Evolutionary conservation across 2,113 vertebrate species (phyloP).

Genomic region (Pithys albifrons): DNA sequence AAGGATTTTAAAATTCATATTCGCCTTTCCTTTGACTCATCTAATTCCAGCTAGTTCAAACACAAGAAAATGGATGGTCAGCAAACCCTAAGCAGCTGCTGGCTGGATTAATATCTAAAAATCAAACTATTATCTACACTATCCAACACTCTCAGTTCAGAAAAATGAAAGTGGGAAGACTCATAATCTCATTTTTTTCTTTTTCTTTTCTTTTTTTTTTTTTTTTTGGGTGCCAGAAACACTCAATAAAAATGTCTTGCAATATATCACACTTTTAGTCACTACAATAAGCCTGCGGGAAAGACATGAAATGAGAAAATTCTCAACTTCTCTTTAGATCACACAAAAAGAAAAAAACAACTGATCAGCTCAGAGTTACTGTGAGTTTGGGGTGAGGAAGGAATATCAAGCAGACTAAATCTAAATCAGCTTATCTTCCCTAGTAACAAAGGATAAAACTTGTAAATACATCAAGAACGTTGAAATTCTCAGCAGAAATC

Average conservation of each 20-base stretch:
- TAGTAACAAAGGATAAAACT: background rate
- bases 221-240: background rate
- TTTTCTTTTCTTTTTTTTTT: background rate
- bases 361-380: background rate
- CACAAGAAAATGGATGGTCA: conserved; percentile 54
- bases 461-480: background rate
- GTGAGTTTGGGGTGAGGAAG: background rate
- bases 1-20: conserved; percentile 54
- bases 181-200: background rate
- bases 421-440: background rate
- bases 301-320: conserved; percentile 35
- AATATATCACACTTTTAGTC: conserved; percentile 19
- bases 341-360: background rate
- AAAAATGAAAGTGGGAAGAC: conserved; percentile 35
- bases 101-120: conserved; percentile 53
- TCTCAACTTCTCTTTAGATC: conserved; percentile 1
- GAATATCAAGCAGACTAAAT: background rate
- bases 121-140: conserved; percentile 52
- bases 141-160: conserved; percentile 19
- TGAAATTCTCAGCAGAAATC: conserved; percentile 21
- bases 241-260: conserved; percentile 39
- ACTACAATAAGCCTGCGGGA: background rate
- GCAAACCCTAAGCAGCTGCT: conserved; percentile 48
- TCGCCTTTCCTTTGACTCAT: conserved; percentile 23
- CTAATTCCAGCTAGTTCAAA: conserved; percentile 37